Evolutionary conservation across 2,888 invertebrate species (phyloP).

Genomic region (Caenorhabditis imperialis): DNA sequence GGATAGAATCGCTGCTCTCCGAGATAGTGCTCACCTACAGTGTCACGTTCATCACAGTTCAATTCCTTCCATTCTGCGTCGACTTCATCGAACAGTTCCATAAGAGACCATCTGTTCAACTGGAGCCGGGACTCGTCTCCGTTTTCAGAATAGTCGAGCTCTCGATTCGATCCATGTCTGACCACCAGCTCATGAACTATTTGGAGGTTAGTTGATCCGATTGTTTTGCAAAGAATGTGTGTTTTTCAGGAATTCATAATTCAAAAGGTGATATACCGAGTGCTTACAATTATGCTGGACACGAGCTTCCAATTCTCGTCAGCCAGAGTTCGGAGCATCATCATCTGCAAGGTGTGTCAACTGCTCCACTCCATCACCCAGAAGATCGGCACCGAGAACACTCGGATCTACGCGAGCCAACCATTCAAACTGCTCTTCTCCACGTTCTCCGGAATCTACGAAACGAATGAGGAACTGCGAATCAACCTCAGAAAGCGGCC

Average conservation of each 20-base stretch:
- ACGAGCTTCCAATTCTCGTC: constrained; percentile 54
- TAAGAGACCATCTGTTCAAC: constrained; percentile 86
- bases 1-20: constrained; percentile 91
- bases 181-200: constrained; percentile 89
- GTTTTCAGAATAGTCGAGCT: constrained; percentile 87
- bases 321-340: constrained; percentile 45
- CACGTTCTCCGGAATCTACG: constrained; percentile 64
- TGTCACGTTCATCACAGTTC: constrained; percentile 87
- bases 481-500: constrained; percentile 20
- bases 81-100: constrained; percentile 87
- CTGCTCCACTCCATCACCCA: constrained; percentile 80
- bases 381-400: constrained; percentile 81
- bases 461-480: constrained; percentile 58
- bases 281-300: constrained; percentile 46
- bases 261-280: constrained; percentile 85
- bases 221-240: too few relatives aligned
- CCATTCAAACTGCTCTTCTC: constrained; percentile 71
- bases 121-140: constrained; percentile 91
- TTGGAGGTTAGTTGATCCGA: constrained; percentile 85
- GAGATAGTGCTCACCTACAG: constrained; percentile 90
- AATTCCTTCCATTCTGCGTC: constrained; percentile 91
- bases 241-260: constrained; percentile 89
- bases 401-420: constrained; percentile 65
- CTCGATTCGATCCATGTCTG: constrained; percentile 87
- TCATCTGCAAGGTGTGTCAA: constrained; percentile 51